Evolutionary conservation across 2,888 invertebrate species (phyloP).

Genomic region (Nomada goodeniana): DNA sequence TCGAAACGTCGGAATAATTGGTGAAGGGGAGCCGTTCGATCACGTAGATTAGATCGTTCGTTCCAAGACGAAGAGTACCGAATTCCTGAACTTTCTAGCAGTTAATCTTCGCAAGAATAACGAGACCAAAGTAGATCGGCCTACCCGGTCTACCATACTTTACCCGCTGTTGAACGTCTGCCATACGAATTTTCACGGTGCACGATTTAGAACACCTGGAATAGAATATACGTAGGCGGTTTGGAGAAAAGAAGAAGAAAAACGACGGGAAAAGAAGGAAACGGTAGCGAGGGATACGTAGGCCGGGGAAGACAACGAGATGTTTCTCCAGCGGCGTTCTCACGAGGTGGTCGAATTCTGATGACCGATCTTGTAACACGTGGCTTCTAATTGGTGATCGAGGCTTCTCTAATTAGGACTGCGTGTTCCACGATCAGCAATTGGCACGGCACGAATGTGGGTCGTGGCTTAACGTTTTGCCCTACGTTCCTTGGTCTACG

Average conservation of each 20-base stretch:
- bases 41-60: conserved; percentile 29
- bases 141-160: conserved; percentile 5
- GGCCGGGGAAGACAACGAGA: background rate
- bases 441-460: conserved; percentile 76
- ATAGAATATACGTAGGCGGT: conserved; percentile 43
- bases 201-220: conserved; percentile 31
- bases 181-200: conserved; percentile 36
- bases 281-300: background rate
- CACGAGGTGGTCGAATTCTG: conserved; percentile 49
- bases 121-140: conserved; percentile 35
- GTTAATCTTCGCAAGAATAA: conserved; percentile 38
- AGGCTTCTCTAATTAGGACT: conserved; percentile 67
- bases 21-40: conserved; percentile 38
- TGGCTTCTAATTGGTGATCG: conserved; percentile 67
- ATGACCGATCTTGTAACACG: conserved; percentile 42
- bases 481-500: conserved; percentile 58
- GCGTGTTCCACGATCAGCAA: conserved; percentile 64
- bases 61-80: conserved; percentile 31
- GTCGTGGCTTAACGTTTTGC: conserved; percentile 69
- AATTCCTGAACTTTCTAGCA: conserved; percentile 51
- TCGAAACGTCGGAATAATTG: conserved; percentile 24
- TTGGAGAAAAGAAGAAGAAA: no score
- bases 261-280: background rate
- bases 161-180: conserved; percentile 40
- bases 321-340: conserved; percentile 19